Percentiles rank a stretch among this genome's conserved stretches.
Conservation (phyloP, 2,113 vertebrate species). For the Eupsittula cactorum region DNA sequence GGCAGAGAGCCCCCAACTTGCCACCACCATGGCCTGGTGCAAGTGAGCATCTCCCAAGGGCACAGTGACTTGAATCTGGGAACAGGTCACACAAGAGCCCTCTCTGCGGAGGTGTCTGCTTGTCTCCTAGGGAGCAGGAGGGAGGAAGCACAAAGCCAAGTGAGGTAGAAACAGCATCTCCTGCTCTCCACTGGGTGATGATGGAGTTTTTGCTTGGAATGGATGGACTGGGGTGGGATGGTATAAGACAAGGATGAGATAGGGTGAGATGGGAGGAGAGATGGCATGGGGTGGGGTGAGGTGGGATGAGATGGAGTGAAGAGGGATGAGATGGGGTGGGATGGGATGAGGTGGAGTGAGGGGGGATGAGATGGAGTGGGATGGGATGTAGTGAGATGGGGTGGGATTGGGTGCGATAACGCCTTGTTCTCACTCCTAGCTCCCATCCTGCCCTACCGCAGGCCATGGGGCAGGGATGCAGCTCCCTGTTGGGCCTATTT, state of each 20-base stretch:
- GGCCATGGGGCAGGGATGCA: background rate
- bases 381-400: accelerated
- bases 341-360: no score
- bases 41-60: background rate
- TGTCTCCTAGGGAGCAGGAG: background rate
- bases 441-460: background rate
- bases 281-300: accelerated
- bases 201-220: background rate
- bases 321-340: background rate
- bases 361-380: background rate
- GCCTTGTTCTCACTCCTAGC: accelerated
- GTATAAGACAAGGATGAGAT: background rate
- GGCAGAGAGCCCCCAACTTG: background rate
- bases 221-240: background rate
- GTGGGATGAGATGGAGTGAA: background rate
- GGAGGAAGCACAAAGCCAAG: background rate
- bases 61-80: background rate
- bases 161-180: background rate
- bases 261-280: background rate
- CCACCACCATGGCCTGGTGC: accelerated
- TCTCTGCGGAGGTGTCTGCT: background rate
- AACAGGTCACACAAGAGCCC: background rate
- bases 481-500: background rate
- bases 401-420: accelerated
- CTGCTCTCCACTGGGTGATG: background rate